A percentile compares a stretch with the other conserved stretches of the same genome.
These are phyloP conservation scores for Resseliella maxima DNA, from an alignment of 2,888 invertebrate genomes.

Conservation along the genomic window DNA sequence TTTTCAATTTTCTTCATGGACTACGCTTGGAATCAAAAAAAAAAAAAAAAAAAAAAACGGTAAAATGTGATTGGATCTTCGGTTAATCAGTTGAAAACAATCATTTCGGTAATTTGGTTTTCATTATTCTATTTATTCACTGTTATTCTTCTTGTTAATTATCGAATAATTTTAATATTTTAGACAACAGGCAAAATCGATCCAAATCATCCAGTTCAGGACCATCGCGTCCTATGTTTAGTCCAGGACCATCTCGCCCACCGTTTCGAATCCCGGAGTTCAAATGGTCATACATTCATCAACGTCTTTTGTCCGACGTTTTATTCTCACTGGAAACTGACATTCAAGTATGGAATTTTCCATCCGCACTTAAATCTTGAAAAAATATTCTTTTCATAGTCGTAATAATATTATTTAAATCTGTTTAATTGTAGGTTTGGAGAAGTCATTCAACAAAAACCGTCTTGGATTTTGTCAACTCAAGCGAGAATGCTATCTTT, in stretches of 20 bases:
- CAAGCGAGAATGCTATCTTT: slow-evolving; percentile 98
- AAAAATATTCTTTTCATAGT: not conserved
- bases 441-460: slow-evolving; percentile 95
- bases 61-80: too few relatives aligned
- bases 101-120: slow-evolving; percentile 77
- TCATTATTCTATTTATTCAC: not conserved
- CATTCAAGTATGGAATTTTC: slow-evolving; percentile 77
- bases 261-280: slow-evolving; percentile 99
- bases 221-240: slow-evolving; percentile 95
- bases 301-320: slow-evolving; percentile 93
- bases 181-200: slow-evolving; percentile 66
- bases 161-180: slow-evolving; percentile 38
- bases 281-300: slow-evolving; percentile 99
- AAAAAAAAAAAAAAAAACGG: too few relatives aligned
- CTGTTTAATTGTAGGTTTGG: slow-evolving; percentile 70
- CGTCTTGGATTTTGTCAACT: slow-evolving; percentile 97
- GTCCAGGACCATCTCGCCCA: slow-evolving; percentile 90
- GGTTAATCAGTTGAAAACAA: slow-evolving; percentile 85
- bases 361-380: not conserved
- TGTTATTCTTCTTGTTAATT: not conserved
- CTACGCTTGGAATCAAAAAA: too few relatives aligned
- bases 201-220: slow-evolving; percentile 74
- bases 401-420: not conserved
- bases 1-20: too few relatives aligned
- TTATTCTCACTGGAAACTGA: slow-evolving; percentile 97